Percentiles rank a stretch among this genome's conserved stretches.
Evolutionary conservation across 2,888 invertebrate genomes (phyloP).

Genomic region (Eilema depressum): DNA sequence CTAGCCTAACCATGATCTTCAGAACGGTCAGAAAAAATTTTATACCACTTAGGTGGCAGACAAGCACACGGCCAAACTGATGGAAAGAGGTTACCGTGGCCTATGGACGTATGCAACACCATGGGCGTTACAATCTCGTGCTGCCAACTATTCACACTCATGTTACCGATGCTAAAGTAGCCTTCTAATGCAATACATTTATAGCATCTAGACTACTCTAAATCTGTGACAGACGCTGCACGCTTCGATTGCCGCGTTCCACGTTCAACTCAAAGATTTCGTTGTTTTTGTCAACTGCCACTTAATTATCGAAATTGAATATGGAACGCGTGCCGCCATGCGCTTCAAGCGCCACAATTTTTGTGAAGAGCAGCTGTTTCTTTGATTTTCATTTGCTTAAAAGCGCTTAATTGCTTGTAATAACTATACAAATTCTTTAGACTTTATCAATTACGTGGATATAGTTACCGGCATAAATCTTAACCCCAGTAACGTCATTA

Average conservation of each 20-base stretch:
- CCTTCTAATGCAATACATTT: too few species aligned
- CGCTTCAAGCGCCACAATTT: constrained; percentile 50
- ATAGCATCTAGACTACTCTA: neutral
- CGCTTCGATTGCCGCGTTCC: constrained; percentile 67
- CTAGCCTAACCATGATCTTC: too few species aligned
- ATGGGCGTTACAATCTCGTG: too few species aligned
- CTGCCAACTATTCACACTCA: too few species aligned
- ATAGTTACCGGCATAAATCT: too few species aligned
- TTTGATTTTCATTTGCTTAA: constrained; percentile 52
- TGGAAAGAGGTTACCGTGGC: too few species aligned
- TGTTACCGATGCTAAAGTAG: too few species aligned
- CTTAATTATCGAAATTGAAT: constrained; percentile 81
- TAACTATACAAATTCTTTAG: neutral
- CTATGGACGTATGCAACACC: too few species aligned
- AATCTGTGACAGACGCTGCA: constrained; percentile 37
- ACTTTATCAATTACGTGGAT: neutral
- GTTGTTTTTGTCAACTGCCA: constrained; percentile 76
- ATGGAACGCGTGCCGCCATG: constrained; percentile 54
- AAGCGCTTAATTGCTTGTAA: neutral
- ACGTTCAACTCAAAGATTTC: constrained; percentile 54
- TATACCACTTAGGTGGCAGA: too few species aligned
- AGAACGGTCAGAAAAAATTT: too few species aligned
- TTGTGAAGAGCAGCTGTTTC: constrained; percentile 54
- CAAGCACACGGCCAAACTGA: too few species aligned
- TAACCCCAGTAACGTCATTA: too few species aligned